phyloP scores from a whole-genome alignment of 2,797 vertebrate species.

The Linurgus olivaceus region DNA sequence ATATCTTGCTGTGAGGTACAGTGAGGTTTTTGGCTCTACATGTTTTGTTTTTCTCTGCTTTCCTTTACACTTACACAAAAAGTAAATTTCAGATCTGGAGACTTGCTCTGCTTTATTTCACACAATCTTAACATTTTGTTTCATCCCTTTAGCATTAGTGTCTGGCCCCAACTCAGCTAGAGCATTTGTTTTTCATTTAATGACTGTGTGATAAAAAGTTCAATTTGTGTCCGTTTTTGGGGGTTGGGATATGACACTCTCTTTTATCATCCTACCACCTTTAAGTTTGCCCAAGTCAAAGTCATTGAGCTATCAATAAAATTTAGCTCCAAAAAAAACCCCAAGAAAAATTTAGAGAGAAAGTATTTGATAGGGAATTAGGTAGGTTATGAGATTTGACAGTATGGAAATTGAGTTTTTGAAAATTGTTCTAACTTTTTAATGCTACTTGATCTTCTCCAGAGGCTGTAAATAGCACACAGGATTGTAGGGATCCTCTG shows the following conservation, averaged over 20 bases:
- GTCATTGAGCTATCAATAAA: background rate
- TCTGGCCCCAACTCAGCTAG: background rate
- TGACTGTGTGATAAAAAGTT: background rate
- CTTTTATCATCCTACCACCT: background rate
- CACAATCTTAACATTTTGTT: background rate
- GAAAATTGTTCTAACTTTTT: background rate
- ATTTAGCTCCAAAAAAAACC: background rate
- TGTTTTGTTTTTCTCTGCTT: background rate
- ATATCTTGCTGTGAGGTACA: slow-evolving; percentile 15
- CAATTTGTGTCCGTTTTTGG: background rate
- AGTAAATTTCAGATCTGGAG: background rate
- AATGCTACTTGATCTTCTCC: background rate
- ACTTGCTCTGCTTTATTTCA: background rate
- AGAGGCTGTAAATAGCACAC: background rate
- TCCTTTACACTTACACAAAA: background rate
- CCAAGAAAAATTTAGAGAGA: background rate
- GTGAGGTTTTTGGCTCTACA: background rate
- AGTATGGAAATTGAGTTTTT: background rate
- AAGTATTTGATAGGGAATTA: background rate
- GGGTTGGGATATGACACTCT: background rate
- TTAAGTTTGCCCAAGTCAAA: background rate
- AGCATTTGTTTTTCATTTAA: background rate
- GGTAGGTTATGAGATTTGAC: background rate
- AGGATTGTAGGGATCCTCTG: background rate
- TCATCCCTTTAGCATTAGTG: background rate